These are phyloP conservation scores for Megaceryle maxima DNA, from an alignment of 2,113 vertebrate genomes.

Conservation along the genomic window DNA sequence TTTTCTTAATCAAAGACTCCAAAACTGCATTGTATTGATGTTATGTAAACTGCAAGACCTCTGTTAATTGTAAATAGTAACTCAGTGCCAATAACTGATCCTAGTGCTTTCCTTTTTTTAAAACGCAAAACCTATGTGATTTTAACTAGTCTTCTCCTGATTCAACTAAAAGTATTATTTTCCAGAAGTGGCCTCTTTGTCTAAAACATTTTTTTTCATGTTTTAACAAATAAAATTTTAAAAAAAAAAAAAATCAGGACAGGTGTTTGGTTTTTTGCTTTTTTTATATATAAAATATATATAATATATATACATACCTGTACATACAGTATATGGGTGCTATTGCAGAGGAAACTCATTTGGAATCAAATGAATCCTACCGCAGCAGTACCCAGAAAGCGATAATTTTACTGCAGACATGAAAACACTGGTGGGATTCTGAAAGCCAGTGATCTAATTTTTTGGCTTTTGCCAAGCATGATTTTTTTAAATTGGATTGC, in stretches of 20 bases:
- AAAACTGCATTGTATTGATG: conserved; percentile 80
- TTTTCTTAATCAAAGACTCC: conserved; percentile 78
- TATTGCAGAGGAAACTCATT: conserved; percentile 66
- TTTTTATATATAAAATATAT: conserved; percentile 78
- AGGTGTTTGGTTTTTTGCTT: conserved; percentile 75
- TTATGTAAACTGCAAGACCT: conserved; percentile 86
- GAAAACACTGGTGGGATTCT: conserved; percentile 60
- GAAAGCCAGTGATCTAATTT: conserved; percentile 67
- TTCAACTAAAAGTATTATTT: conserved; percentile 85
- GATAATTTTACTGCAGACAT: conserved; percentile 67
- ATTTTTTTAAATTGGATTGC: conserved; percentile 69
- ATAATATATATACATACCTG: conserved; percentile 76
- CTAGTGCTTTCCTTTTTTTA: conserved; percentile 86
- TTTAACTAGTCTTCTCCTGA: conserved; percentile 83
- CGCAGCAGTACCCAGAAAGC: conserved; percentile 65
- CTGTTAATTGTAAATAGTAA: conserved; percentile 92
- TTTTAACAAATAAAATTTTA: conserved; percentile 76
- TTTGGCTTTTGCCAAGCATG: conserved; percentile 77
- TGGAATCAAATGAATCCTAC: conserved; percentile 41
- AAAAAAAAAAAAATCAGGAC: conserved; percentile 69
- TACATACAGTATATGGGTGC: conserved; percentile 77
- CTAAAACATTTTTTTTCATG: conserved; percentile 84
- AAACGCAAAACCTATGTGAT: conserved; percentile 81
- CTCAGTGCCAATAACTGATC: conserved; percentile 90
- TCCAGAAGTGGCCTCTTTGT: conserved; percentile 86